A percentile compares a stretch with the other conserved stretches of the same genome.
phyloP scores from a whole-genome alignment of 2,888 invertebrate species.

The Amiota minor region DNA sequence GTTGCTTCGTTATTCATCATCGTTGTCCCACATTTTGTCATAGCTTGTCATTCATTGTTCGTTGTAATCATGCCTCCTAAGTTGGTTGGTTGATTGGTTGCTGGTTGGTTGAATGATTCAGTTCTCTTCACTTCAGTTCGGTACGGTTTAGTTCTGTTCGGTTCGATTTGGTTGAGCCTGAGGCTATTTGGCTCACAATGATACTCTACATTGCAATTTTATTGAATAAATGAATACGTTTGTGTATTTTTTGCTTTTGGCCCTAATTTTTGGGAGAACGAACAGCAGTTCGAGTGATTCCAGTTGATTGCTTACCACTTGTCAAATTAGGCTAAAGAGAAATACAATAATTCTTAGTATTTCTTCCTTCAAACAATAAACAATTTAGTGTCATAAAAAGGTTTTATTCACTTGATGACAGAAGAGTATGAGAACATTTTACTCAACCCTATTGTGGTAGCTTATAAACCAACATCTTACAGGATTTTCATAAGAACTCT shows the following conservation, averaged over 20 bases:
- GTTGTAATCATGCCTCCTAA: background rate
- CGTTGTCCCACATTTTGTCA: conserved; percentile 37
- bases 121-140: conserved; percentile 31
- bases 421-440: no score
- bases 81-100: conserved; percentile 2
- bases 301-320: conserved; percentile 24
- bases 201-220: conserved; percentile 8
- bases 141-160: background rate
- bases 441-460: no score
- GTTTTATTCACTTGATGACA: no score
- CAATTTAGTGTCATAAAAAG: no score
- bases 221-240: conserved; percentile 39
- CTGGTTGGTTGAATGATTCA: background rate
- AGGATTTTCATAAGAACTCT: no score
- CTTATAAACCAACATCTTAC: no score
- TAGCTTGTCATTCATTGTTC: conserved; percentile 23
- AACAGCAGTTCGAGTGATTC: conserved; percentile 58
- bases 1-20: background rate
- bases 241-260: conserved; percentile 28
- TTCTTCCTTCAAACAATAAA: no score
- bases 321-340: background rate
- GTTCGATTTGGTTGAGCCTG: conserved; percentile 41
- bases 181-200: conserved; percentile 17
- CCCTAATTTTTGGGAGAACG: conserved; percentile 56
- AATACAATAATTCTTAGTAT: no score